These are phyloP conservation scores for Cephonodes hylas DNA, from an alignment of 2,888 invertebrate genomes.

Conservation along the genomic window DNA sequence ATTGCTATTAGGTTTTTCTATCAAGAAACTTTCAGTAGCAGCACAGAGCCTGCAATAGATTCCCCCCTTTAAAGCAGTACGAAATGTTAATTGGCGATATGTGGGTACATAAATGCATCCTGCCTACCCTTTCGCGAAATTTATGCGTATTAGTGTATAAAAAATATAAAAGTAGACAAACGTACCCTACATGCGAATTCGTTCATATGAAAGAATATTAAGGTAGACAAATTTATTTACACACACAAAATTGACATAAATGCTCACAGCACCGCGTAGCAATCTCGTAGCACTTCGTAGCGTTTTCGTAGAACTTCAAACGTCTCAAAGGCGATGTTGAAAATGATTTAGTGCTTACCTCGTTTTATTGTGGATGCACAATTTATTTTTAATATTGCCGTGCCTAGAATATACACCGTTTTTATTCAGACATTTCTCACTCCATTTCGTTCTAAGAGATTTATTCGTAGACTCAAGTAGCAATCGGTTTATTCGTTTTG, in stretches of 20 bases:
- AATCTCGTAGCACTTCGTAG: slow-evolving; percentile 28
- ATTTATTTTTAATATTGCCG: not conserved
- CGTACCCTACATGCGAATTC: not conserved
- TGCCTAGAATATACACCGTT: no score
- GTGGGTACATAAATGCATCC: no score
- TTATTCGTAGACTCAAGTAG: no score
- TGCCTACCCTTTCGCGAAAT: no score
- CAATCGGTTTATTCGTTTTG: no score
- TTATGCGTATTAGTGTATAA: no score
- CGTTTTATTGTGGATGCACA: not conserved
- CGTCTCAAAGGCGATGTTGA: slow-evolving; percentile 1
- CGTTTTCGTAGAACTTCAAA: not conserved
- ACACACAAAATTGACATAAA: not conserved
- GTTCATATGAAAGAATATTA: not conserved
- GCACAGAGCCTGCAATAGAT: no score
- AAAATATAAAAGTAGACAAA: not conserved
- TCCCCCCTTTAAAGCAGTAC: no score
- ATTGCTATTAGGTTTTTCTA: no score
- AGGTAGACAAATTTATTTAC: not conserved
- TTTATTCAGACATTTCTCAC: no score
- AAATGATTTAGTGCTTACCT: not conserved
- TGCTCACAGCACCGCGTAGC: slow-evolving; percentile 19
- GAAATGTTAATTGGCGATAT: no score
- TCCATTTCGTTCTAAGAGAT: not conserved
- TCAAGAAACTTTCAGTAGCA: no score